Conservation (phyloP, 2,888 invertebrate species). For the Hipparchia sbordonii region DNA sequence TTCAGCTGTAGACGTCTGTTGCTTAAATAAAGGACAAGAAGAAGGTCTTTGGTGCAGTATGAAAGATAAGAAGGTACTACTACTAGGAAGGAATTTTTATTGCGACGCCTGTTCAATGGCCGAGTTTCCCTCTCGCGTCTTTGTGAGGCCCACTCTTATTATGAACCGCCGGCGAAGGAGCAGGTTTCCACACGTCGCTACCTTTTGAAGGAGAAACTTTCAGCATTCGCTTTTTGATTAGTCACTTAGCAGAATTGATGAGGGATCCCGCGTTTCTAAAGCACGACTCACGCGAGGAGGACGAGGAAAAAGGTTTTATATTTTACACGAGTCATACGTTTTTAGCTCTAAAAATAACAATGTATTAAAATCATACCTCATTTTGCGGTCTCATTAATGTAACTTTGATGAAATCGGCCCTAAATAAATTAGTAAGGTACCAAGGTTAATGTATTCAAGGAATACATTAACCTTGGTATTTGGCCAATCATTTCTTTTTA, state of each 20-base stretch:
- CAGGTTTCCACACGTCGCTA: slow-evolving; percentile 21
- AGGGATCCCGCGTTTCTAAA: neutral
- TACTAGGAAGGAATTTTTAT: no score
- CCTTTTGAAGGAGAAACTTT: slow-evolving; percentile 18
- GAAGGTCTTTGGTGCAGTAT: no score
- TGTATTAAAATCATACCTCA: neutral
- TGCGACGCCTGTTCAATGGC: neutral
- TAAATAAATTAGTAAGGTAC: no score
- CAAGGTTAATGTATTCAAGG: no score
- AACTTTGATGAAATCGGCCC: no score
- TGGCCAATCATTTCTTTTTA: no score
- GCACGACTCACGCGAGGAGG: neutral
- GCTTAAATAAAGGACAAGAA: no score
- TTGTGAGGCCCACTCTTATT: slow-evolving; percentile 13
- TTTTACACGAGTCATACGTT: neutral
- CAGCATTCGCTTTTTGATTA: slow-evolving; percentile 25
- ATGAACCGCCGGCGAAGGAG: slow-evolving; percentile 15
- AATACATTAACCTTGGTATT: no score
- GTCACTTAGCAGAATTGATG: slow-evolving; percentile 23
- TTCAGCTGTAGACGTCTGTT: no score
- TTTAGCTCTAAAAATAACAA: neutral
- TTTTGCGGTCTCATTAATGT: no score
- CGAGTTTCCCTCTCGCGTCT: neutral
- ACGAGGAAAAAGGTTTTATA: neutral
- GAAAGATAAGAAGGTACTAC: no score